Conservation (phyloP, 2,113 vertebrate genomes). For the Clarias macrocephalus region DNA sequence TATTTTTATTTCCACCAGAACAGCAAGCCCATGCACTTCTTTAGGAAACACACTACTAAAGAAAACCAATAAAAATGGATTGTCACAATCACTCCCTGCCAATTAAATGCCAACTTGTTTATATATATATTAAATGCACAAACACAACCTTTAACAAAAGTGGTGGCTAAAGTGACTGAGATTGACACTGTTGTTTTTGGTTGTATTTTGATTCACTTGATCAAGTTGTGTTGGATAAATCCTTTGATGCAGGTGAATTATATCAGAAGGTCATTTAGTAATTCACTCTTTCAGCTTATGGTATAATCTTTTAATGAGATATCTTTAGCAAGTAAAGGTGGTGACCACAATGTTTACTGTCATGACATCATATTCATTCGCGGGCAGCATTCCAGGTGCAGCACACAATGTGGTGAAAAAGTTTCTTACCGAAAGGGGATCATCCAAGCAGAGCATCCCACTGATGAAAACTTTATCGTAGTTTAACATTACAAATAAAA, state of each 20-base stretch:
- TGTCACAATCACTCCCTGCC: neutral
- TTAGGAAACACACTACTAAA: neutral
- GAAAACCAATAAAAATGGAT: neutral
- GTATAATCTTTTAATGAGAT: neutral
- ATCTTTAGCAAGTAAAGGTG: neutral
- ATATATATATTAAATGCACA: neutral
- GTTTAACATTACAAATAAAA: neutral
- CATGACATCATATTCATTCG: slow-evolving; percentile 50
- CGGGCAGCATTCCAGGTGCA: slow-evolving; percentile 44
- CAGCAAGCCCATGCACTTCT: slow-evolving; percentile 9
- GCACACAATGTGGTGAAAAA: slow-evolving; percentile 51
- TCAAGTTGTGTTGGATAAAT: neutral
- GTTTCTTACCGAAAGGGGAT: neutral
- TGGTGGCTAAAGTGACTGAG: neutral
- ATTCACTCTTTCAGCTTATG: neutral
- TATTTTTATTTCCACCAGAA: neutral
- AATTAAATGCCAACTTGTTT: neutral
- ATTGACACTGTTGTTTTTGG: neutral
- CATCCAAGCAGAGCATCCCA: slow-evolving; percentile 32
- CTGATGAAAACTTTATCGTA: slow-evolving; percentile 7
- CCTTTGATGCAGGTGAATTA: neutral
- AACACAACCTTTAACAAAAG: neutral
- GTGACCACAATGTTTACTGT: neutral
- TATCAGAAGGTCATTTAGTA: neutral
- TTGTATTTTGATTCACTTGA: neutral